Evolutionary conservation across 1,140 invertebrate genomes (phyloP), one percentile per base, ranked within the genome.

Genomic region (Calycopis cecrops): DNA sequence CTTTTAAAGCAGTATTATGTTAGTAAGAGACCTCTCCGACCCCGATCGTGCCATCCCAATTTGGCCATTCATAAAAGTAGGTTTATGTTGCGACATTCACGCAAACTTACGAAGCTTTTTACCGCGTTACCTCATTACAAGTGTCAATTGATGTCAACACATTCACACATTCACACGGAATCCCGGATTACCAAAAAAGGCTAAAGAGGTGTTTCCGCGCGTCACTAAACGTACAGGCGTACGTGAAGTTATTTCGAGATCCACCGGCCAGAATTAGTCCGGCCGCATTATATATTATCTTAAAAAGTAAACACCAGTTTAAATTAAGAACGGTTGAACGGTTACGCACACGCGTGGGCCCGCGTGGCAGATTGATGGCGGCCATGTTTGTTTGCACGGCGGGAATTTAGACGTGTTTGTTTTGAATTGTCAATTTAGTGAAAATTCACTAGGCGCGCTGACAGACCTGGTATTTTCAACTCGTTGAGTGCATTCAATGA

Each of bases 381-480:
- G 47, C 60, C 35, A 35, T 73, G 57, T 76, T 73, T 75, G 69
- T 79, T 77, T 69, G 62, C 57, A 16, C 58, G 54, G 57, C 58
- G 59, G 60, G 69, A 69, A 71, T 69, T 66, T 59, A 57, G 59
- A 69, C 67, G 57, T 77, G 73, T 82, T 79, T 82, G 68, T 82
- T 78, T 79, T 69, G 59, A 66, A 70, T 54, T 62, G 64, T 69
- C 71, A 55, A 79, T 79, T 81, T 81, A 76, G 65, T 70, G 73
- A 72, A 79, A 78, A 79, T 82, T 76, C 79, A 78, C 75, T 82
- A 70, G 52, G 34, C 12, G 18, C 69, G 76, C 72, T 79, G 79
- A 82, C 68, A 78, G 79, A 82, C 56, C 54, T 71, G 68, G 69
- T 75, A 65, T 72, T 72, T 55, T 61, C 57, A 64, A 69, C 47